Conservation (phyloP, 2,797 vertebrate species). For the Coregonus ussuriensis region DNA sequence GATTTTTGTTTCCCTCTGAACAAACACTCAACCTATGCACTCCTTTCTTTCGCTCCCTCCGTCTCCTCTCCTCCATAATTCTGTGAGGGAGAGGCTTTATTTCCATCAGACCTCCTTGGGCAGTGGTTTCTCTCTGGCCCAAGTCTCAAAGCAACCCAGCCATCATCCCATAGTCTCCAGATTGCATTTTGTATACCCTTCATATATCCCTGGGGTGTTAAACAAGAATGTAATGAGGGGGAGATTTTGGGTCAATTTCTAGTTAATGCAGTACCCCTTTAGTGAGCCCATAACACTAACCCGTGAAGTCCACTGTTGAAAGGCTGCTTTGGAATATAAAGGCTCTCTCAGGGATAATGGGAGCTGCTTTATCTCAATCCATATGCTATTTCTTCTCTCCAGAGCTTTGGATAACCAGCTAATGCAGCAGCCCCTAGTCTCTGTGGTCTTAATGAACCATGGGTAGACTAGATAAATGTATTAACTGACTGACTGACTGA, state of each 20-base stretch:
- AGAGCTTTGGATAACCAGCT: too few species aligned
- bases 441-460: background rate
- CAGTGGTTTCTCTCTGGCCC: background rate
- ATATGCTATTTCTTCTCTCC: too few species aligned
- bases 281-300: background rate
- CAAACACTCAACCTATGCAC: background rate
- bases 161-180: background rate
- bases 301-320: background rate
- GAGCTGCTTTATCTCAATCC: constrained; percentile 15
- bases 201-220: background rate
- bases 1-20: constrained; percentile 32
- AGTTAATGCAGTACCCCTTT: background rate
- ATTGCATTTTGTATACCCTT: constrained; percentile 6
- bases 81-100: background rate
- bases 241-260: background rate
- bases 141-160: background rate
- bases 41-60: background rate
- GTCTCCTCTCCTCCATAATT: constrained; percentile 1
- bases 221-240: background rate
- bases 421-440: too few species aligned
- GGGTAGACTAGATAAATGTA: background rate
- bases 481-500: background rate
- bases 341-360: background rate
- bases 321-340: constrained; percentile 1
- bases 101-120: background rate